These are phyloP conservation scores for Cyanoliseus patagonus DNA, from an alignment of 2,113 vertebrate species.

Conservation along the genomic window DNA sequence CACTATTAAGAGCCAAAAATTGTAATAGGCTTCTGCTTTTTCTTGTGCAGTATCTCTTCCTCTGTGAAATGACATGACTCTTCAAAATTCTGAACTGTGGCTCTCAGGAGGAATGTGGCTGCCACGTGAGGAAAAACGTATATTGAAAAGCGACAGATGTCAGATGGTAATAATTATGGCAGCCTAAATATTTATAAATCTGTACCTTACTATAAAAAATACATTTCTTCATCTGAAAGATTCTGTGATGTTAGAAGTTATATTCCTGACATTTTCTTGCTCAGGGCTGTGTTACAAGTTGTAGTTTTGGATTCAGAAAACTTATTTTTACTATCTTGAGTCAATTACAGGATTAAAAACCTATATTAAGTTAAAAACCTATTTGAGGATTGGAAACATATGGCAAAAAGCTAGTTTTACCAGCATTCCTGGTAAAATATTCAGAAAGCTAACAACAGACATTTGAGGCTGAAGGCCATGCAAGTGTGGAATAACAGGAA, in stretches of 20 bases:
- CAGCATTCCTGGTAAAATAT: neutral
- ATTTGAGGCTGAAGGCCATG: neutral
- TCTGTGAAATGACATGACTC: neutral
- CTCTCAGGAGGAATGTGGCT: slow-evolving; percentile 5
- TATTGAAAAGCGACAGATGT: neutral
- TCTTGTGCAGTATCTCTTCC: neutral
- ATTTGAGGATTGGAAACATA: neutral
- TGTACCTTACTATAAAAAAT: neutral
- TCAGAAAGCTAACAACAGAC: neutral
- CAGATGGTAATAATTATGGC: neutral
- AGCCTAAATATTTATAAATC: slow-evolving; percentile 20
- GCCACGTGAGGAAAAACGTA: neutral
- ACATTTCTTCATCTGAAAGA: neutral
- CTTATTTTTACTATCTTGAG: neutral
- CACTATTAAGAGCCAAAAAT: neutral
- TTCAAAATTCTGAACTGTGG: neutral
- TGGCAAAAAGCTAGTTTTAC: neutral
- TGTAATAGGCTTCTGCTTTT: neutral
- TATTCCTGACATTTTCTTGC: neutral
- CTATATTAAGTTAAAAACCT: neutral
- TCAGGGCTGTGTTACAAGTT: neutral
- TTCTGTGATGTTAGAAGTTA: neutral
- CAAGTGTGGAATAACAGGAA: neutral
- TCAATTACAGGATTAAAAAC: neutral
- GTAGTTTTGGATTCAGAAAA: neutral